Evolutionary conservation across 2,113 vertebrate species (phyloP), one percentile per base, ranked within the genome.

Genomic region (Scomber japonicus): DNA sequence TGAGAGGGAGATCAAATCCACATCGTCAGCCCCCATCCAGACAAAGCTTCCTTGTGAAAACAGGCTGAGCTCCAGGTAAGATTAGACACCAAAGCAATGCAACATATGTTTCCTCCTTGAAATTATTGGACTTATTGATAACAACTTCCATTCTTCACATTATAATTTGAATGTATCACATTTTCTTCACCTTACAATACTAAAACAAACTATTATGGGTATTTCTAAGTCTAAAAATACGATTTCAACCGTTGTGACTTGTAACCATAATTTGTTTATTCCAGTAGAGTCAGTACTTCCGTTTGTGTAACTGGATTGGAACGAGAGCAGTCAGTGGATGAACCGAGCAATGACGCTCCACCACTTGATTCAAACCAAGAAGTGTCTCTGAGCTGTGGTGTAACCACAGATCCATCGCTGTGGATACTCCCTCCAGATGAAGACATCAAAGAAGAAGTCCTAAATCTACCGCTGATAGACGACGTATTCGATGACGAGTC

Each of bases 371-470:
- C 83, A 13, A 65, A 56, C 66, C 84, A 90, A 0, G 93, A 94
- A 73, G 91, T 94, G 27, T 86, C 87, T 63, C 75, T 95, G 59
- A 89, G 89, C 82, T 90, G 87, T 5, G 94, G 94, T 0, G 74
- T 95, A 56, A 95, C 93, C 40, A 94, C 92, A 6, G 93, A 95
- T 61, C 92, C 91, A 15, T 92, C 84, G 2, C 82, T 92, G 30
- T 94, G 93, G 93, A 76, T 71, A 13, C 59, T 83, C 45, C 46
- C 85, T 5, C 46, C 82, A 13, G 89, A 90, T 12, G 81, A 82
- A 3, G 83, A 81, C 13, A 19, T 75, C 27, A 54, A 72, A 59
- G 73, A 88, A 24, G 76, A 86, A 24, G 73, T 56, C 40, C 71
- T 70, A 45, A 24, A 16, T 55, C 40, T 51, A 2, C 45, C 3